Base-by-base conservation (phyloP, 2,113 vertebrate genomes). In the Melanocharis versteri region DNA sequence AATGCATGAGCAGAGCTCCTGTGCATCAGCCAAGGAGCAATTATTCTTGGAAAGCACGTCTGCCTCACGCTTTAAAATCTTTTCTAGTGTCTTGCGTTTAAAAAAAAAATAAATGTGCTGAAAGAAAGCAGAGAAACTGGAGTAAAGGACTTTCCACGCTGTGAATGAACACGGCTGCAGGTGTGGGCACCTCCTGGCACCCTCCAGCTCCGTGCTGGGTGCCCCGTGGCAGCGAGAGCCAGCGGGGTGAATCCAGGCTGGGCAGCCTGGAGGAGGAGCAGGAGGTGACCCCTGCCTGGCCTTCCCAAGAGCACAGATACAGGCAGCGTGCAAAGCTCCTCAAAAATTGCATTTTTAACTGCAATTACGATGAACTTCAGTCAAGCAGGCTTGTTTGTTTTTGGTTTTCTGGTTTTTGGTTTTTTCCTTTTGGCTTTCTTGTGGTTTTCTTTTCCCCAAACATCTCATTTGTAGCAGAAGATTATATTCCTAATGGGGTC, bases 11-110 rank as follows among this genome's bases (percentile, higher is more conserved):
- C 85, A 89, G 90, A 88, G 92, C 92, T 96, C 93, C 94, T 88
- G 90, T 96, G 95, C 96, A 96, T 50, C 94, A 94, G 94, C 93
- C 90, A 93, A 94, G 76, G 95, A 94, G 96, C 92, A 86, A 94
- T 96, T 95, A 94, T 92, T 96, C 94, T 94, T 96, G 93, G 94
- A 96, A 95, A 90, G 90, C 96, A 83, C 30, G 89, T 90, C 85
- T 90, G 92, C 88, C 86, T 96, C 68, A 48, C 4, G 11, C 83
- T 94, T 90, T 86, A 80, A 86, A 93, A 93, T 42, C 76, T 66
- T 65, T 83, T 8, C 91, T 66, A 40, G 47, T 58, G 86, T 89
- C 76, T 92, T 44, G 54, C 4, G 30, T 60, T 91, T 3, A 15
- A 71, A 64, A 77, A 64, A 77, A 57, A 51, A 45, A 47, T 3